phyloP scores from a whole-genome alignment of 2,888 invertebrate species.

The Stramonita haemastoma region DNA sequence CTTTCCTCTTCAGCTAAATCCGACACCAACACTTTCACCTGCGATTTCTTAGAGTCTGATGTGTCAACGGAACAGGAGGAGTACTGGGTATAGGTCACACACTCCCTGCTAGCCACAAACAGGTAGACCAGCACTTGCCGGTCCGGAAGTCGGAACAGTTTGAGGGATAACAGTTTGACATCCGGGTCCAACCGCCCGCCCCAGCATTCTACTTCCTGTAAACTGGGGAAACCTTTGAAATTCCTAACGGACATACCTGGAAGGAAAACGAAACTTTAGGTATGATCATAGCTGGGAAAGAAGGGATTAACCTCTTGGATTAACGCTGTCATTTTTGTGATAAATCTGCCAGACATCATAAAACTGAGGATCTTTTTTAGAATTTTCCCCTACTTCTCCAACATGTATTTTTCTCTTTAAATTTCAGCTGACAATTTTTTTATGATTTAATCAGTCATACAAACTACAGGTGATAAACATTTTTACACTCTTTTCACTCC shows the following conservation, averaged over 20 bases:
- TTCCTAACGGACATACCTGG: slow-evolving; percentile 20
- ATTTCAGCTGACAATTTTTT: too few relatives aligned
- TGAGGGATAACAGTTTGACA: slow-evolving; percentile 13
- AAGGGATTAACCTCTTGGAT: too few relatives aligned
- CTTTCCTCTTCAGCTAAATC: slow-evolving; percentile 2
- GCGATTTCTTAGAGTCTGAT: background rate
- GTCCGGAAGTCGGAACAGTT: background rate
- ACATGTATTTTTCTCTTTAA: too few relatives aligned
- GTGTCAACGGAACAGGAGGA: background rate
- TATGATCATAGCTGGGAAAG: too few relatives aligned
- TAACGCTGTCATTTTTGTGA: too few relatives aligned
- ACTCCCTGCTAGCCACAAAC: background rate
- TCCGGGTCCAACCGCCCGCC: slow-evolving; percentile 11
- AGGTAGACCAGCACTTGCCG: background rate
- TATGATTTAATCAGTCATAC: too few relatives aligned
- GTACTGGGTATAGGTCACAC: background rate
- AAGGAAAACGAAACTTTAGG: background rate
- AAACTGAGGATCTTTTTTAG: too few relatives aligned
- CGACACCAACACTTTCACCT: slow-evolving; percentile 3
- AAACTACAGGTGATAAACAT: too few relatives aligned
- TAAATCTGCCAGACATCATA: too few relatives aligned
- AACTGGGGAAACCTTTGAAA: slow-evolving; percentile 24
- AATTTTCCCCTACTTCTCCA: too few relatives aligned
- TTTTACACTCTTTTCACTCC: too few relatives aligned
- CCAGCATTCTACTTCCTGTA: slow-evolving; percentile 38